Base-by-base conservation (phyloP, 2,888 invertebrate species). In the Tenodera sinensis region DNA sequence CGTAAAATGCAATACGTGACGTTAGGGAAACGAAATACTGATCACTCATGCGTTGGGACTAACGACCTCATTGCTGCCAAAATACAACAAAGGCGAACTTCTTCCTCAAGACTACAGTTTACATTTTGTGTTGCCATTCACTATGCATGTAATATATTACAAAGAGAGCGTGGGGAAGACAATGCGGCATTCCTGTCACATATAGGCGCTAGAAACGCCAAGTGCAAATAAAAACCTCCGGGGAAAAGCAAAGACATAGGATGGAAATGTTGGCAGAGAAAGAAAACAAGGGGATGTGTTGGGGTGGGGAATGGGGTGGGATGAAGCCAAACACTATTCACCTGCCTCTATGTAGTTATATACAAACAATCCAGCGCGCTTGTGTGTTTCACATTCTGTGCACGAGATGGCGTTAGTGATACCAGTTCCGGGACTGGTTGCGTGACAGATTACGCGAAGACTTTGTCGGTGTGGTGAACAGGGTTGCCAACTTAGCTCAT, bases 361-460 rank as follows among this genome's bases (percentile, higher is more conserved):
- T 20, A 71, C 54, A 71, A 71, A 20, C 54, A 42, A 42, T 42
- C 42, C 42, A 6, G 12, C 9, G 27, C n/a, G 82, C 12, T 27
- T 27, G n/a, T 42, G 14, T 42, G 27, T 85, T 47, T 54, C 85
- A 27, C 85, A 85, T 85, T 85, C 85, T 14, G 85, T n/a, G 47
- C 42, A 85, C 28, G 27, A 28, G 85, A 20, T 9, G 27, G 27
- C n/a, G 54, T 71, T 71, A 71, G 54, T 71, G 54, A 42, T 71
- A 42, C 27, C 47, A 84, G 54, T 20, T 71, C 54, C 25, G 20
- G 84, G 30, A 25, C 4, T 34, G 34, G 84, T n/a, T 30, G 30
- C 34, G n/a, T 87, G 28, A 87, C 84, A 54, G 84, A 82, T 89
- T 88, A 88, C 89, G 27, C n/a, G 34, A 20, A 28, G 27, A 9